A percentile compares a stretch with the other conserved stretches of the same genome.
Conservation (phyloP, 2,113 vertebrate species). For the Xenopus borealis region DNA sequence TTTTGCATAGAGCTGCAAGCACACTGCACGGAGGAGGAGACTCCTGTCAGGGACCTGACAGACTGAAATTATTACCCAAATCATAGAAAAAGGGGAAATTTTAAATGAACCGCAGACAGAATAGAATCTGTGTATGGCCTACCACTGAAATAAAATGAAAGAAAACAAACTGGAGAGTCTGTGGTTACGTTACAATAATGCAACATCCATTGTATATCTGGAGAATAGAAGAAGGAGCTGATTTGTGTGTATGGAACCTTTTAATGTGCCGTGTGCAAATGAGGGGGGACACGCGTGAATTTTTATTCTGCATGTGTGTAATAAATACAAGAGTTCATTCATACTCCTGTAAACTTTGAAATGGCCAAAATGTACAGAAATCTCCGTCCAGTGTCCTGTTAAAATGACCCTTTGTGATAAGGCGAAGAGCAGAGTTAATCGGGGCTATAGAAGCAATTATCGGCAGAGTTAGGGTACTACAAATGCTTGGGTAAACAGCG, state of each 20-base stretch:
- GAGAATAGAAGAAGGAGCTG: not conserved
- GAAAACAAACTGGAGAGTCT: constrained; percentile 26
- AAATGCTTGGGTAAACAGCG: constrained; percentile 81
- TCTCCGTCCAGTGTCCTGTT: constrained; percentile 54
- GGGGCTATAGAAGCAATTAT: constrained; percentile 77
- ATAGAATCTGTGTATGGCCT: not conserved
- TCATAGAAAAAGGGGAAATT: constrained; percentile 58
- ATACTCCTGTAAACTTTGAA: constrained; percentile 49
- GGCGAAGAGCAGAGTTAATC: constrained; percentile 73
- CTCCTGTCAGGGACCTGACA: constrained; percentile 59
- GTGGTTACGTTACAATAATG: constrained; percentile 30
- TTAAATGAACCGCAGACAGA: constrained; percentile 18
- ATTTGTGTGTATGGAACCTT: constrained; percentile 29
- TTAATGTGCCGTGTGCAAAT: constrained; percentile 51
- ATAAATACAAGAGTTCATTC: constrained; percentile 47
- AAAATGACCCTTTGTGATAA: constrained; percentile 67
- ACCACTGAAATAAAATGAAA: constrained; percentile 10
- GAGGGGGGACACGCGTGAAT: constrained; percentile 36
- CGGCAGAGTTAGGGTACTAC: constrained; percentile 64
- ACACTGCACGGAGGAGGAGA: constrained; percentile 52
- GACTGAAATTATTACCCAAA: constrained; percentile 71
- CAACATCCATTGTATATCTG: constrained; percentile 25
- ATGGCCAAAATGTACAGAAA: constrained; percentile 55
- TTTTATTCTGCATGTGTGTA: constrained; percentile 36
- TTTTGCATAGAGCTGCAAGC: constrained; percentile 78